A percentile compares a stretch with the other conserved stretches of the same genome.
These are phyloP conservation scores for Scaptomyza cyrtandrae DNA, from an alignment of 2,888 invertebrate species.

Conservation along the genomic window DNA sequence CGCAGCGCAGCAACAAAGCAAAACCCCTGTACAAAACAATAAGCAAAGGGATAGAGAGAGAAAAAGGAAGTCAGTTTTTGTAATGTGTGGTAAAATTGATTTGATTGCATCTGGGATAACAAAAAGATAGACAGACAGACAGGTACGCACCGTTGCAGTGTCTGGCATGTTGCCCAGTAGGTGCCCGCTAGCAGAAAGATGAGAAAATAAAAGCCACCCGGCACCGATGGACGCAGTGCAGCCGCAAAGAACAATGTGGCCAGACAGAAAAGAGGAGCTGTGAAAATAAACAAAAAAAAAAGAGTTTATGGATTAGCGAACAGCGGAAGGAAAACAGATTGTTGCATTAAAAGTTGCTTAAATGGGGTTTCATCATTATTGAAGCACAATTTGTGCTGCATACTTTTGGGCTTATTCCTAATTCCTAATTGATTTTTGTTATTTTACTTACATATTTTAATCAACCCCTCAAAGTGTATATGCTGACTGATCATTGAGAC, in stretches of 20 bases:
- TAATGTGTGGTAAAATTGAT: conserved; percentile 30
- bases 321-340: no score
- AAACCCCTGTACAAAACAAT: conserved; percentile 88
- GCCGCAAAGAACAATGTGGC: conserved; percentile 82
- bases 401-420: no score
- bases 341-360: not conserved
- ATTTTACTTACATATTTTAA: conserved; percentile 72
- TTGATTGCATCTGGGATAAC: conserved; percentile 41
- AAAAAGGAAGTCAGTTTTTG: not conserved
- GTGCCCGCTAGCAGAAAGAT: conserved; percentile 93
- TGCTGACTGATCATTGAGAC: conserved; percentile 72
- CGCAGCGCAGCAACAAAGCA: conserved; percentile 88
- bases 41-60: not conserved
- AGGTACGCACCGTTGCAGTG: conserved; percentile 86
- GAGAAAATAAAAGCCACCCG: conserved; percentile 94
- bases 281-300: not conserved
- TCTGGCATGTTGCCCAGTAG: conserved; percentile 93
- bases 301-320: not conserved
- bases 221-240: conserved; percentile 92
- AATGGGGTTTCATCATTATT: not conserved
- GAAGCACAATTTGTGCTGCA: no score
- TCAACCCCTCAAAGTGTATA: conserved; percentile 80
- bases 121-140: not conserved
- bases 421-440: not conserved
- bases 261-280: conserved; percentile 83